Evolutionary conservation across 2,888 invertebrate genomes (phyloP), one percentile per base, ranked within the genome.

Genomic region (Drosophila borealis): DNA sequence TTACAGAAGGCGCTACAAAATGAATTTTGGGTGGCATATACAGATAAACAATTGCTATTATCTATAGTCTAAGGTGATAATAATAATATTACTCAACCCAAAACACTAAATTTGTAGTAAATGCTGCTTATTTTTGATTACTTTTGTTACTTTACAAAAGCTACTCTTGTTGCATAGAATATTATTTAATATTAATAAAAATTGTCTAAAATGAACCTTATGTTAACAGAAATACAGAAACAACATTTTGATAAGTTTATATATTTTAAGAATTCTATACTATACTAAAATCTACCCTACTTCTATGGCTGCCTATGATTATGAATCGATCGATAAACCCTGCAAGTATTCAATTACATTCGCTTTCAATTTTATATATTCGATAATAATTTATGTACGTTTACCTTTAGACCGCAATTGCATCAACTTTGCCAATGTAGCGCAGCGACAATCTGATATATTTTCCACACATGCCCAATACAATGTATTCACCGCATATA

Each of bases 391-490:
- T 70, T 37, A 39, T 44, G 25, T 25, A 10, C n/a, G 9, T 62
- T 19, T 55, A 10, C 33, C 62, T 56, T 54, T 49, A 45, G 33
- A 1, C 66, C 66, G 55, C 68, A 62, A 78, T 64, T 60, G 44
- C 48, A 62, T 63, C 75, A 70, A 63, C 79, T 70, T 75, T 59
- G 37, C 41, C 62, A 60, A 65, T 60, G 84, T 78, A 80, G 71
- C 74, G 67, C 73, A 81, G 59, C 66, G 68, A 61, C 62, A 67
- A 74, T 74, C 50, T 69, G 74, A 77, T 80, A 73, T 51, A 66
- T 59, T 46, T 65, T 37, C 39, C 55, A 62, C 65, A 74, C 56
- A 73, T 51, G 64, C 37, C 67, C 74, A 69, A 65, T 69, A 70
- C 69, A 73, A 70, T 64, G 73, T 72, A 57, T 63, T 21, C 42